These are phyloP conservation scores for Euglossa dilemma DNA, from an alignment of 1,140 invertebrate genomes.

Conservation along the genomic window DNA sequence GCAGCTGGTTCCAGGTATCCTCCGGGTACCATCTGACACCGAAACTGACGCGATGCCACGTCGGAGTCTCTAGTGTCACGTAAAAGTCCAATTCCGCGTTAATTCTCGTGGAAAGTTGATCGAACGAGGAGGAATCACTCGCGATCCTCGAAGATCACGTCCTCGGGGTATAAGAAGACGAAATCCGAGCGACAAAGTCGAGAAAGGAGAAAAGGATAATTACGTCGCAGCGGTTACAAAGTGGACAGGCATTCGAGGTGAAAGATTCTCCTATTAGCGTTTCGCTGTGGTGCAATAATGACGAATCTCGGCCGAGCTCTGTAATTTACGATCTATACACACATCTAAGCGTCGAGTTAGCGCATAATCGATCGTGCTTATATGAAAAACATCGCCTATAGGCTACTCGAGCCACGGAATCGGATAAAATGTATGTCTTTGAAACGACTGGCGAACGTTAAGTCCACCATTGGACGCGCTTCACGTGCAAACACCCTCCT, in stretches of 20 bases:
- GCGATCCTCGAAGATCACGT: not conserved
- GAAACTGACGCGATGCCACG: not conserved
- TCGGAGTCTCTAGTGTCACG: constrained; percentile 12
- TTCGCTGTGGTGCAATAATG: constrained; percentile 8
- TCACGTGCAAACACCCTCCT: constrained; percentile 43
- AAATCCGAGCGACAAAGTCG: not conserved
- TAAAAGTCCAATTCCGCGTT: no score
- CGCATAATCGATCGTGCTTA: constrained; percentile 35
- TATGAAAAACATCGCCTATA: constrained; percentile 31
- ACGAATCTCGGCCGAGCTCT: constrained; percentile 1
- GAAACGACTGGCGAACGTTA: constrained; percentile 29
- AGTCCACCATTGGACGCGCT: constrained; percentile 43
- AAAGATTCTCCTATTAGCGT: not conserved
- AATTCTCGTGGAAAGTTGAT: no score
- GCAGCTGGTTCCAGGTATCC: no score
- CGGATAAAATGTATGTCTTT: constrained; percentile 42
- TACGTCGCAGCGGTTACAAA: not conserved
- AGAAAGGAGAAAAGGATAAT: not conserved
- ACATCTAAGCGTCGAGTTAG: not conserved
- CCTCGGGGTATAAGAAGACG: not conserved
- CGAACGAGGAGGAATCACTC: not conserved
- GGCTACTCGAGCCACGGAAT: not conserved
- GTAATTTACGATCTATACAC: constrained; percentile 38
- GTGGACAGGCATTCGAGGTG: not conserved
- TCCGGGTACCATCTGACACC: not conserved